Base-by-base conservation (phyloP, 2,888 invertebrate species). In the Ochlodes sylvanus region DNA sequence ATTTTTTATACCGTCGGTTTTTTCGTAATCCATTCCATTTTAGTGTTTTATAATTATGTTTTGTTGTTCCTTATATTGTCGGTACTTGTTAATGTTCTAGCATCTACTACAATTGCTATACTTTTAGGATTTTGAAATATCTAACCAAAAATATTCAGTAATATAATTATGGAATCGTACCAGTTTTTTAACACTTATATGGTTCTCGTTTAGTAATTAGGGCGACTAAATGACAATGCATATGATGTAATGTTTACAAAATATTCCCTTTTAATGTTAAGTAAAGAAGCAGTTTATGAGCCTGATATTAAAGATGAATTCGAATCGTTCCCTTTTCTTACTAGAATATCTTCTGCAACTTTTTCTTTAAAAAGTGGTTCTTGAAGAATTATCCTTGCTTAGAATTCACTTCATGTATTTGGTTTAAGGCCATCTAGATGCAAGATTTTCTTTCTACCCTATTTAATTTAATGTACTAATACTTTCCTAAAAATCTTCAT, bases 221-320 rank as follows among this genome's bases (percentile, higher is more conserved):
- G 92, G 92, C 92, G 90, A 89, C 92, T 92, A 92, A 93, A 92
- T 91, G 92, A 93, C 90, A 90, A 90, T 87, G 82, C 92, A 92
- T 93, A 91, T 92, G 83, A 90, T 87, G 77, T 86, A 86, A 84
- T 84, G 85, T 83, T 81, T 84, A 78, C 12, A 79, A 88, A 87
- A 81, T 90, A 91, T 92, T 91, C 91, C 92, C 90, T 85, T 70
- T 73, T 79, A 84, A 82, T 73, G 76, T 76, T 86, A 89, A 88
- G 87, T 77, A 70, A 74, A 79, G 85, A 79, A 86, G 83, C 81
- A 73, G 72, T 78, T 76, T 72, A 72, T 74, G 54, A 42, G 34
- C 42, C 19, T 38, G 50, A 63, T 56, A 68, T 56, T 50, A 52
- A 42, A 19, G 52, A 50, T 63, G 71, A 70, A 70, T 75, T 73